Evolutionary conservation across 2,888 invertebrate genomes (phyloP).

Genomic region (Cybosia mesomella): DNA sequence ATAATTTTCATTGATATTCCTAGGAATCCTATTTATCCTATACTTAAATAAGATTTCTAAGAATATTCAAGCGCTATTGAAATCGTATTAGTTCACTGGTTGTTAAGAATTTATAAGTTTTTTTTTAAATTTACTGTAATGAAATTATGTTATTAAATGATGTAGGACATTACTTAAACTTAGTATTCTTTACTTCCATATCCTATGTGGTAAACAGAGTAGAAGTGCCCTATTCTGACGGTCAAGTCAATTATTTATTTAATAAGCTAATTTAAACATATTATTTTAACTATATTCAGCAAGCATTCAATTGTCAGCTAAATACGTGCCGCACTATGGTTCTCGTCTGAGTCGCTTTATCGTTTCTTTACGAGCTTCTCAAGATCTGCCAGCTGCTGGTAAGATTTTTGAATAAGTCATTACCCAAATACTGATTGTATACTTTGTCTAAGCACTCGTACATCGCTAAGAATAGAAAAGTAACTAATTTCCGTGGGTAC

Average conservation of each 20-base stretch:
- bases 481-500: background rate
- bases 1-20: background rate
- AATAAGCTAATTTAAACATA: too few species aligned
- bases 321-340: background rate
- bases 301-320: background rate
- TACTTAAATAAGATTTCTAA: background rate
- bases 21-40: too few species aligned
- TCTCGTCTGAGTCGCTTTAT: background rate
- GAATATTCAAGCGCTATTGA: too few species aligned
- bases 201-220: too few species aligned
- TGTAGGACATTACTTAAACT: too few species aligned
- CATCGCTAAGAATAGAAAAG: background rate
- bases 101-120: background rate
- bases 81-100: too few species aligned
- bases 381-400: background rate
- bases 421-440: background rate
- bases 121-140: background rate
- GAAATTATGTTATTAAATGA: background rate
- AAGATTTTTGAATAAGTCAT: background rate
- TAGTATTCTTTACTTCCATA: too few species aligned
- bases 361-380: conserved; percentile 1
- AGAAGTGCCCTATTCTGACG: too few species aligned
- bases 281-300: too few species aligned
- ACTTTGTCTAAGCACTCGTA: background rate
- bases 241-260: too few species aligned